These are phyloP conservation scores for human (Homo sapiens) DNA, from an alignment of 2,113 vertebrate genomes.

Conservation along the genomic window GRCh38 chr5:20973501-20974000, in stretches of 20 bases:
- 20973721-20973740: neutral
- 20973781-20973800: fast-evolving
- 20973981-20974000: neutral
- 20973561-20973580: neutral
- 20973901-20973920: neutral
- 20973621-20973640: neutral
- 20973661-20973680: neutral
- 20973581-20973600: neutral
- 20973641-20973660: neutral
- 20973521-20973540: neutral
- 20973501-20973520: neutral
- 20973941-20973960: neutral
- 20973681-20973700: neutral
- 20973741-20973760: neutral
- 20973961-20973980: neutral
- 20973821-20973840: neutral
- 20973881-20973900: neutral
- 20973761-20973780: neutral
- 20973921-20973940: neutral
- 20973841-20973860: neutral
- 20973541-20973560: neutral
- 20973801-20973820: neutral
- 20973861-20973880: neutral
- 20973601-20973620: neutral
- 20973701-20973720: neutral